Base-by-base conservation (phyloP, 1,140 invertebrate species). In the Agrilus planipennis region DNA sequence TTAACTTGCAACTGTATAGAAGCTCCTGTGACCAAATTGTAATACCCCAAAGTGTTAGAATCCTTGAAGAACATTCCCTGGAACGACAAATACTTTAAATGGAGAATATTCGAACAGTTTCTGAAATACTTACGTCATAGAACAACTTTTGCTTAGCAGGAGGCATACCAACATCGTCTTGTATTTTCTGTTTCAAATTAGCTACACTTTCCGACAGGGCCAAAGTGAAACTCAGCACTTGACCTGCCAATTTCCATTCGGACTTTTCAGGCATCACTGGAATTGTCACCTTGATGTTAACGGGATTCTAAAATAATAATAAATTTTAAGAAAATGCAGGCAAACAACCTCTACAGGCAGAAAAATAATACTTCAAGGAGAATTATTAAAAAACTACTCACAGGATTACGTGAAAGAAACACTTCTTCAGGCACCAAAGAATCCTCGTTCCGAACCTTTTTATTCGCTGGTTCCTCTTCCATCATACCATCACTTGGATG, bases 41-140 rank as follows among this genome's bases (percentile, higher is more conserved):
- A 99, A 69, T 84, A 99, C 0, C 89, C 95, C 58, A 98, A 69
- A 2, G 82, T 80, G 58, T 95, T 92, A 15, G 80, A 90, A 68
- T 99, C 94, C 63, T 99, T 98, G 65, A 98, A 91, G 68, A 98
- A 98, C 60, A 97, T 80, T 28, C 92, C 92, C 84, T 93, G 62
- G 11, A 75, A 75, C 57, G 30, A 29, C 43, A 53, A 23, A 18
- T 36, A 36, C 14, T 20, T 30, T 12, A 29, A 31, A 42, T 38
- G 36, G 28, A 39, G 11, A 23, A 19, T 7, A n/a, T 28, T 9
- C 9, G 6, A 45, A 34, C 20, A 25, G 30, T n/a, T 21, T 17
- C 32, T 22, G 43, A 37, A 39, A 22, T 42, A 64, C 63, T 64
- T 66, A 88, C 86, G 64, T 93, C 89, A 57, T 81, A 82, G 47